Evolutionary conservation across 2,797 vertebrate species (phyloP).

Genomic region (Notolabrus celidotus): DNA sequence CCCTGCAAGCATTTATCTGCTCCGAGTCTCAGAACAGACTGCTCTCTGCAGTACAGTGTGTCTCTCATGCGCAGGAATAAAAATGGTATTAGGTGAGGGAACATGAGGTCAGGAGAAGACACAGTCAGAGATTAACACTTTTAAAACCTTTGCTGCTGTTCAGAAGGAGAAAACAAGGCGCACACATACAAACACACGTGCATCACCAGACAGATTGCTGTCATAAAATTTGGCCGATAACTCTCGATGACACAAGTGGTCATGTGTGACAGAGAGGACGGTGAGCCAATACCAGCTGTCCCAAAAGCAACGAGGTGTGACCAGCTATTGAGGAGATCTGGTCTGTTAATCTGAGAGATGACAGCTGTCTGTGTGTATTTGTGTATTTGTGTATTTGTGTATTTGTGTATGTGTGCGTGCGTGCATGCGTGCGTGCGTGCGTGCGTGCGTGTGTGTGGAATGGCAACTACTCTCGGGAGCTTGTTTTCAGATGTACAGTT

Average conservation of each 20-base stretch:
- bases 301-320: conserved; percentile 20
- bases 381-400: conserved; percentile 11
- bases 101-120: conserved; percentile 21
- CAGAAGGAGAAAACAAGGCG: neutral
- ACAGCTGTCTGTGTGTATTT: neutral
- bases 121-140: neutral
- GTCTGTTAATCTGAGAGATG: conserved; percentile 13
- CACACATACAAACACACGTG: neutral
- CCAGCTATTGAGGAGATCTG: neutral
- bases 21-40: neutral
- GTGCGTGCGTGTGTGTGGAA: too few species aligned
- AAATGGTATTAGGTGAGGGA: conserved; percentile 6
- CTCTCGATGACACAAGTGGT: conserved; percentile 12
- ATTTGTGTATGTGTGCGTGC: neutral
- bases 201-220: neutral
- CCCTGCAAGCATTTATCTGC: neutral
- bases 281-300: conserved; percentile 14
- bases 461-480: too few species aligned
- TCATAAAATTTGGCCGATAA: neutral
- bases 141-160: neutral
- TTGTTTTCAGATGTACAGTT: too few species aligned
- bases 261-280: conserved; percentile 22
- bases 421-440: too few species aligned
- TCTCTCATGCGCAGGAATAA: conserved; percentile 5
- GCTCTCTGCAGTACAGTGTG: neutral